Conservation (phyloP, 2,888 invertebrate genomes). For the Ochropleura leucogaster region DNA sequence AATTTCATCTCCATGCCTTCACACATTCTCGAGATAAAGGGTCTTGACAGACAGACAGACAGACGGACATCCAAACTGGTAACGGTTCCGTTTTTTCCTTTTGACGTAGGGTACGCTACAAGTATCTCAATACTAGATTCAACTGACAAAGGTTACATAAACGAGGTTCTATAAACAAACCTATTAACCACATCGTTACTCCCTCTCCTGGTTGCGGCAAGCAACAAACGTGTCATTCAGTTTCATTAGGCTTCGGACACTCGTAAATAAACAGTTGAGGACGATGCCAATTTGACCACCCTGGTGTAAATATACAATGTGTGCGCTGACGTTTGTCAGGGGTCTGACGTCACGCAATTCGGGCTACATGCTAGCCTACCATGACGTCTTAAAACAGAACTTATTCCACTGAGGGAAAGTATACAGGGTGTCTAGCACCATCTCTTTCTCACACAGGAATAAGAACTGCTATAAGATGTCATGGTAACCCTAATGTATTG, state of each 20-base stretch:
- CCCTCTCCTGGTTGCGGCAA: conserved; percentile 3
- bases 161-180: not conserved
- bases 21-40: too few species aligned
- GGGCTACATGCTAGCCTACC: too few species aligned
- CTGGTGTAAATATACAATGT: conserved; percentile 35
- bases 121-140: not conserved
- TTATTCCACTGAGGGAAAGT: too few species aligned
- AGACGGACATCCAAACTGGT: too few species aligned
- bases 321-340: not conserved
- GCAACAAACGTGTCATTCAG: conserved; percentile 33
- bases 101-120: not conserved
- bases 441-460: too few species aligned
- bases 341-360: not conserved
- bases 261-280: conserved; percentile 38
- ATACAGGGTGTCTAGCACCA: too few species aligned
- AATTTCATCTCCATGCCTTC: too few species aligned
- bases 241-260: conserved; percentile 40
- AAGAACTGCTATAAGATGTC: too few species aligned
- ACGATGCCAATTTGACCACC: conserved; percentile 28
- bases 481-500: too few species aligned
- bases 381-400: too few species aligned
- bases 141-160: not conserved
- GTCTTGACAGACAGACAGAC: too few species aligned
- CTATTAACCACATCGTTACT: conserved; percentile 5
- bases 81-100: too few species aligned